Base-by-base conservation (phyloP, 2,113 vertebrate genomes). In the Xiphophorus couchianus region DNA sequence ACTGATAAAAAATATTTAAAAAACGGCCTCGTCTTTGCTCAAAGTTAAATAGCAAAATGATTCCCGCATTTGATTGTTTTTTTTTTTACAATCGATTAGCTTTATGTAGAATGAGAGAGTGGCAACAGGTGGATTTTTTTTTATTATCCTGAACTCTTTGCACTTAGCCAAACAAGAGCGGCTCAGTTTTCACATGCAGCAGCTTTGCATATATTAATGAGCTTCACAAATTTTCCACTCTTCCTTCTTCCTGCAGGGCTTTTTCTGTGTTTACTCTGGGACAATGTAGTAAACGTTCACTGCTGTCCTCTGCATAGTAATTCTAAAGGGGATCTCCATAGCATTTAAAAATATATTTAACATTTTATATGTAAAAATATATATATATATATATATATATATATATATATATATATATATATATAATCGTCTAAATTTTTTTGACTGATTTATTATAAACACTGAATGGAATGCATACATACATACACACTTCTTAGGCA, bases 51-150 rank as follows among this genome's bases (percentile, higher is more conserved):
- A 33, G n/a, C 66, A 48, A 68, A 37, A 68, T 10, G 27, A 48
- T 27, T n/a, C 33, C 1, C 3, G 19, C 9, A 17, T n/a, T 22
- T 37, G 35, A 37, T 37, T 11, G 10, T 37, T 33, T 72, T 27
- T 72, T 2, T 22, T 3, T 60, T 6, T 42, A 1, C 12, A 83
- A 77, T 69, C 77, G 27, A 76, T 63, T 76, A 25, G 80, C 70
- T 44, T 15, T 13, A 33, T 10, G 27, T n/a, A 29, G 3, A 71
- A 77, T n/a, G 0, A 3, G 4, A 13, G 0, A 19, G 14, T 28
- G 61, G 25, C 0, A 4, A 10, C 8, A 13, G 39, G 17, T 42
- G 66, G 31, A 44, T 31, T 61, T 48, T 70, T 60, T 48, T 35
- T 35, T 8, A 2, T 35, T 11, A 37, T 33, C 25, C 5, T 0